These are phyloP conservation scores for Tapirus terrestris DNA, from an alignment of 2,113 vertebrate species.

Conservation along the genomic window DNA sequence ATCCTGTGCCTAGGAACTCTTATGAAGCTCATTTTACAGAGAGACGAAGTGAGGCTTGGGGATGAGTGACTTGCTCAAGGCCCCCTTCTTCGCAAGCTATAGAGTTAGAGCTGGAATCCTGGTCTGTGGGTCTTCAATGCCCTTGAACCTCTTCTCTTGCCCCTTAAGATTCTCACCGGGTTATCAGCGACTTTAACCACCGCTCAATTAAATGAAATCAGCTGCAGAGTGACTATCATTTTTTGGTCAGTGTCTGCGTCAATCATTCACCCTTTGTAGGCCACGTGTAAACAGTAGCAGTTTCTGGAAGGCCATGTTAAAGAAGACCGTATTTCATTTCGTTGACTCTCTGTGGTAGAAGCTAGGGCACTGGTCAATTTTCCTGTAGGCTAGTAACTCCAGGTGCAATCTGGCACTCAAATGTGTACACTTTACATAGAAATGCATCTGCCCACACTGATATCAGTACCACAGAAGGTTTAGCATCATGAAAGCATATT, in stretches of 20 bases:
- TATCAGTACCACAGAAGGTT: not conserved
- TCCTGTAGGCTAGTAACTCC: not conserved
- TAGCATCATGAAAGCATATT: not conserved
- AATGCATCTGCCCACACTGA: not conserved
- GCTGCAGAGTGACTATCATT: not conserved
- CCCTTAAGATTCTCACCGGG: not conserved
- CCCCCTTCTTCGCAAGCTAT: not conserved
- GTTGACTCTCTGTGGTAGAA: not conserved
- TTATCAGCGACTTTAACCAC: not conserved
- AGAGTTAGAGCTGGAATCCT: not conserved
- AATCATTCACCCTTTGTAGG: not conserved
- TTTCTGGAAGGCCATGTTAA: not conserved
- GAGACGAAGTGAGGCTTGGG: not conserved
- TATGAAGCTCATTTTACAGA: conserved; percentile 1
- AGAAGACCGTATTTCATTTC: not conserved
- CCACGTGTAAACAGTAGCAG: no score
- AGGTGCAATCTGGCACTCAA: not conserved
- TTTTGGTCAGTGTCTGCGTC: not conserved
- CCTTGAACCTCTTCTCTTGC: not conserved
- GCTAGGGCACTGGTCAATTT: not conserved
- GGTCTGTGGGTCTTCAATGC: not conserved
- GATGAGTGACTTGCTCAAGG: not conserved
- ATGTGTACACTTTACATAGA: not conserved
- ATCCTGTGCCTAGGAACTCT: not conserved
- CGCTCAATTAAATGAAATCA: not conserved